Conservation (phyloP, 2,888 invertebrate species). For the Eutolmus rufibarbis region DNA sequence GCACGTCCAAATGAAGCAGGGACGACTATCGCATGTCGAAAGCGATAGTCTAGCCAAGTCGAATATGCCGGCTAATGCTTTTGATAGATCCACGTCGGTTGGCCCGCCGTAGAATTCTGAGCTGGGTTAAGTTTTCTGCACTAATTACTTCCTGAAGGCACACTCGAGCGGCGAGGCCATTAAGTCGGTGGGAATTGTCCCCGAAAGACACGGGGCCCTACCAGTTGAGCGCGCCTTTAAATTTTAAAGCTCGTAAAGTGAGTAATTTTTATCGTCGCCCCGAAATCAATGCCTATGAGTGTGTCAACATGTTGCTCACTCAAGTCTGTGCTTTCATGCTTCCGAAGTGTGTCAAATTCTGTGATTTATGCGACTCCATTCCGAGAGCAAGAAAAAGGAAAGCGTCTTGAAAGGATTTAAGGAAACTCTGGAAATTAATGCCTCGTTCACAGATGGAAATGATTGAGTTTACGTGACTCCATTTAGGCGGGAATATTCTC, state of each 20-base stretch:
- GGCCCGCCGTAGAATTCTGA: neutral
- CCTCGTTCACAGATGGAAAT: conserved; percentile 55
- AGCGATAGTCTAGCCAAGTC: neutral
- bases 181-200: neutral
- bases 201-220: neutral
- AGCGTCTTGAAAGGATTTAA: conserved; percentile 40
- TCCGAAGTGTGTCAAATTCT: conserved; percentile 27
- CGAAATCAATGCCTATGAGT: neutral
- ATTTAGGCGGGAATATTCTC: conserved; percentile 50
- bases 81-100: neutral
- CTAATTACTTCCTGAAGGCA: neutral
- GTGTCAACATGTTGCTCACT: neutral
- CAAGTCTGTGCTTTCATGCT: conserved; percentile 1
- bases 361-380: conserved; percentile 26
- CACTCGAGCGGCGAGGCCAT: neutral
- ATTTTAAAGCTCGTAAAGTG: neutral
- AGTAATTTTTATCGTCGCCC: neutral
- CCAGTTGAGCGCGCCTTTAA: neutral
- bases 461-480: conserved; percentile 60
- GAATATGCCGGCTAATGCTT: neutral
- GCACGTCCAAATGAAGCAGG: neutral
- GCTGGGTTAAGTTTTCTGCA: neutral
- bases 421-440: conserved; percentile 50
- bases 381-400: neutral
- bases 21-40: neutral